A percentile compares a stretch with the other conserved stretches of the same genome.
These are phyloP conservation scores for Potorous gilbertii DNA, from an alignment of 2,797 vertebrate genomes.

Conservation along the genomic window DNA sequence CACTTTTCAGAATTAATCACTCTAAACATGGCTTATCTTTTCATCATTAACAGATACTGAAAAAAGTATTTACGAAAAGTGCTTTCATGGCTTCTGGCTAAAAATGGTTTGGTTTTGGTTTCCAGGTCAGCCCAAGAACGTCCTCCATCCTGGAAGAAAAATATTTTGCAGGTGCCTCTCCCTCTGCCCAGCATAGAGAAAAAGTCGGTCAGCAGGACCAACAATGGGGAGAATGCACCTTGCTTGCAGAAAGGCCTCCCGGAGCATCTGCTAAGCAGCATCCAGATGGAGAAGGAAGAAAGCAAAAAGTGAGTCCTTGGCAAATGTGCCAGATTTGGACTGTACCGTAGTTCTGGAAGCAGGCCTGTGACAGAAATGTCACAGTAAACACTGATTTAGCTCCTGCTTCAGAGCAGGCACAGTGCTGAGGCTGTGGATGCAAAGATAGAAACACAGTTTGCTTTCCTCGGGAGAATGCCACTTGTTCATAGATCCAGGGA, in stretches of 20 bases:
- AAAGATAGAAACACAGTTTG: neutral
- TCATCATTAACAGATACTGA: neutral
- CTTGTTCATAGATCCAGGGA: neutral
- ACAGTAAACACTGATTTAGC: neutral
- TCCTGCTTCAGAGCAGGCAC: neutral
- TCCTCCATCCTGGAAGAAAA: neutral
- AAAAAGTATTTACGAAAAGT: neutral
- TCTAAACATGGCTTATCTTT: too few species aligned
- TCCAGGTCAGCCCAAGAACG: neutral
- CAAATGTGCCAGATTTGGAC: neutral
- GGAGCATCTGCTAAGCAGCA: neutral
- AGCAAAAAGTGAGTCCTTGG: neutral
- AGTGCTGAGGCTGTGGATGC: too few species aligned
- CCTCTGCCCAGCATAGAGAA: neutral
- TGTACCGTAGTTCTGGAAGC: neutral
- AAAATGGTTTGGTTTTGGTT: neutral
- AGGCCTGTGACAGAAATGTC: too few species aligned
- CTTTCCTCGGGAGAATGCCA: neutral
- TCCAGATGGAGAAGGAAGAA: neutral
- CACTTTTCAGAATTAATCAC: neutral
- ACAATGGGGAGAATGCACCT: neutral
- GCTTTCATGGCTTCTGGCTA: neutral
- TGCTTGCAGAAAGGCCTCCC: neutral
- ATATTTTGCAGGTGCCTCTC: neutral
- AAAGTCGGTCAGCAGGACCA: neutral